Percentiles rank a stretch among this genome's conserved stretches.
phyloP scores from a whole-genome alignment of 2,113 vertebrate species.

The Dolichallabes microphthalmus region DNA sequence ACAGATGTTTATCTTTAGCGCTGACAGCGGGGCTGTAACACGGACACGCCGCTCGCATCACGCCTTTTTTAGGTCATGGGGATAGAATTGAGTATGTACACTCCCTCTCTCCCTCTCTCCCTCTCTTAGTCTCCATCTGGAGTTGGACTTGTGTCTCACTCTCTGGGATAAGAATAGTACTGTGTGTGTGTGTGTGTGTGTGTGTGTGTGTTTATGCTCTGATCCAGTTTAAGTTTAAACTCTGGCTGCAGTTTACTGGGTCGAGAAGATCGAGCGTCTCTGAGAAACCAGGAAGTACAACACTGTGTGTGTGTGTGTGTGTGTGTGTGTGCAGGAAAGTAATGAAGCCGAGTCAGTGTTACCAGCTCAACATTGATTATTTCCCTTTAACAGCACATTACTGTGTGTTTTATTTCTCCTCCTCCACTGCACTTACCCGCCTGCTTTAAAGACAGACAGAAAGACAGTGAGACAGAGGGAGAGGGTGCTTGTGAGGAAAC shows the following conservation, averaged over 20 bases:
- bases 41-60: background rate
- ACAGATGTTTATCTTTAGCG: conserved; percentile 11
- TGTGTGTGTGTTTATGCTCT: background rate
- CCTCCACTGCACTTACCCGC: background rate
- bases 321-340: background rate
- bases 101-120: background rate
- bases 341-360: background rate
- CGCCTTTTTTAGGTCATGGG: conserved; percentile 1
- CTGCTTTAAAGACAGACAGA: background rate
- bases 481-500: too few relatives aligned
- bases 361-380: background rate
- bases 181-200: conserved; percentile 2
- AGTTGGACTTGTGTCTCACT: background rate
- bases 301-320: background rate
- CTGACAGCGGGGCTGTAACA: background rate
- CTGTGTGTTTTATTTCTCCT: background rate
- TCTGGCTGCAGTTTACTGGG: conserved; percentile 18
- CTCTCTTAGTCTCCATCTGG: background rate
- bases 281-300: background rate
- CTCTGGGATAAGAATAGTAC: background rate
- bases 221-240: conserved; percentile 22
- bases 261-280: conserved; percentile 5
- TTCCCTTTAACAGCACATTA: background rate
- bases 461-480: too few relatives aligned
- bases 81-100: background rate